These are phyloP conservation scores for Rana temporaria DNA, from an alignment of 2,113 vertebrate genomes.

Conservation along the genomic window DNA sequence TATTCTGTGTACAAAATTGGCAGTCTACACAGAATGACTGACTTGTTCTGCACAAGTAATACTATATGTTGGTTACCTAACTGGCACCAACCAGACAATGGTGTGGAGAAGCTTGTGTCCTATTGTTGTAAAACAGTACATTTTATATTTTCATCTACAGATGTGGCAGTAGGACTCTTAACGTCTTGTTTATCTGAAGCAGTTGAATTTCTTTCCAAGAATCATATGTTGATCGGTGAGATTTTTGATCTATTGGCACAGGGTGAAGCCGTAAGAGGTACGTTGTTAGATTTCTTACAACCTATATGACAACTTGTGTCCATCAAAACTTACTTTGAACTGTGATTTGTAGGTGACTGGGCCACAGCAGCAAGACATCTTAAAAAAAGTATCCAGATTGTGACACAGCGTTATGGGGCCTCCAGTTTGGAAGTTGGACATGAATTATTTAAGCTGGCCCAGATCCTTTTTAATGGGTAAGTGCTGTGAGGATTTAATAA, in stretches of 20 bases:
- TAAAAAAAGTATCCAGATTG: constrained; percentile 74
- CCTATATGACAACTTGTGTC: not conserved
- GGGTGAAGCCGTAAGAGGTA: constrained; percentile 83
- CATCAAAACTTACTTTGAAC: not conserved
- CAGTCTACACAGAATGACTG: too few species aligned
- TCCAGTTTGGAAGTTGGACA: constrained; percentile 86
- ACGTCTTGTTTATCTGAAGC: constrained; percentile 67
- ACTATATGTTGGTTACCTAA: too few species aligned
- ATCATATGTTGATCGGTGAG: constrained; percentile 81
- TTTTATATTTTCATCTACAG: constrained; percentile 64
- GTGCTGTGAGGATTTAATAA: not conserved
- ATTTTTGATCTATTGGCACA: constrained; percentile 83
- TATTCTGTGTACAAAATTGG: too few species aligned
- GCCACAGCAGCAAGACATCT: constrained; percentile 81
- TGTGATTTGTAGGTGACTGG: constrained; percentile 81
- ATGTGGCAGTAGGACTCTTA: constrained; percentile 73
- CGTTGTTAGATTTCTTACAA: not conserved
- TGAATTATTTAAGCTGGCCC: constrained; percentile 92
- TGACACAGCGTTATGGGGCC: constrained; percentile 79
- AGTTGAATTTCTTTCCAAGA: constrained; percentile 73
- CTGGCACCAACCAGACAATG: too few species aligned
- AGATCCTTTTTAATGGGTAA: constrained; percentile 94
- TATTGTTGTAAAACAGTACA: too few species aligned
- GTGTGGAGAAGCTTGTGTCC: too few species aligned
- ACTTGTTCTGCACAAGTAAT: too few species aligned